These are phyloP conservation scores for Ostrea edulis DNA, from an alignment of 1,140 invertebrate species.

Conservation along the genomic window DNA sequence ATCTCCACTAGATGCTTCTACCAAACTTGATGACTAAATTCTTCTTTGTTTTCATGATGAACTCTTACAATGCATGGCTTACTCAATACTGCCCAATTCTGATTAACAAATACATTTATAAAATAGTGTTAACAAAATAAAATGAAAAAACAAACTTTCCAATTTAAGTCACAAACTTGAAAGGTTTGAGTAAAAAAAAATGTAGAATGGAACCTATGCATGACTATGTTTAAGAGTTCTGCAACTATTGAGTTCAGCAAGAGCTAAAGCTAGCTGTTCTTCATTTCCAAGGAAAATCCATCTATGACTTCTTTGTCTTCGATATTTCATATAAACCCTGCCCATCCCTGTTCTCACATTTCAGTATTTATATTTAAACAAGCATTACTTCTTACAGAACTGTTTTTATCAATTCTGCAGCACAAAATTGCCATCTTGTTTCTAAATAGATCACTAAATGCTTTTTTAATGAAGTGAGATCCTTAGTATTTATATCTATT, in stretches of 20 bases:
- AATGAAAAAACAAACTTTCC: background rate
- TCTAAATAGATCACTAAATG: constrained; percentile 23
- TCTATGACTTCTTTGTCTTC: constrained; percentile 16
- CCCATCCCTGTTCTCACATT: constrained; percentile 20
- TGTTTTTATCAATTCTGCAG: constrained; percentile 21
- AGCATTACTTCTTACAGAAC: background rate
- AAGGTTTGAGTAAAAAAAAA: background rate
- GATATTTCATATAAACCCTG: constrained; percentile 7
- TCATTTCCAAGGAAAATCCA: background rate
- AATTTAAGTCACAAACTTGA: background rate
- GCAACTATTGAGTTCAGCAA: background rate
- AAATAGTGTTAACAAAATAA: background rate
- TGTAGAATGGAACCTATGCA: background rate
- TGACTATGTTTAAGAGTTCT: background rate
- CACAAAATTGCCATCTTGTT: constrained; percentile 22
- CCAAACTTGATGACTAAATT: background rate
- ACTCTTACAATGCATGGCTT: background rate
- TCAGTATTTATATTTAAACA: constrained; percentile 23
- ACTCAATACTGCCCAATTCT: background rate
- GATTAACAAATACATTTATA: background rate
- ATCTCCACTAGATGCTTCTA: too few relatives aligned
- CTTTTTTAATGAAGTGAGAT: background rate
- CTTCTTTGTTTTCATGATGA: background rate
- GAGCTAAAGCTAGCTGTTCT: background rate
- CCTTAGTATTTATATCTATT: background rate